A percentile compares a stretch with the other conserved stretches of the same genome.
Evolutionary conservation across 2,888 invertebrate species (phyloP).

Genomic region (Drosophila rellima): DNA sequence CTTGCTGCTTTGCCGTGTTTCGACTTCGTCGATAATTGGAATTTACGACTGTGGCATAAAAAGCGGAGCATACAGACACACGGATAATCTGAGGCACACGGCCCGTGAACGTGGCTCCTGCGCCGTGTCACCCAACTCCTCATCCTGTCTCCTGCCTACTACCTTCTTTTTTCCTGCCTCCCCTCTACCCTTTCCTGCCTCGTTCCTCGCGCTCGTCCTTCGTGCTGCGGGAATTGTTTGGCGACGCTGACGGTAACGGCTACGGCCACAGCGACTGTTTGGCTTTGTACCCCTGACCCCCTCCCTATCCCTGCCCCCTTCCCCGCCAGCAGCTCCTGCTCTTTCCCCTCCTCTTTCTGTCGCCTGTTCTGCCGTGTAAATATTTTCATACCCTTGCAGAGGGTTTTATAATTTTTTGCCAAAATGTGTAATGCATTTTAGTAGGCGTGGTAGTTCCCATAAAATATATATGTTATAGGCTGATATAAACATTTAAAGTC

Average conservation of each 20-base stretch:
- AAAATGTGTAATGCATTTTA: background rate
- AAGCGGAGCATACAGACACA: conserved; percentile 60
- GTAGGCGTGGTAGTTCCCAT: no score
- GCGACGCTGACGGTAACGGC: conserved; percentile 46
- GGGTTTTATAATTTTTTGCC: background rate
- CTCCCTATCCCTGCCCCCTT: background rate
- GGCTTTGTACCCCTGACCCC: conserved; percentile 19
- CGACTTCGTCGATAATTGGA: conserved; percentile 80
- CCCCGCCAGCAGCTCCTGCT: no score
- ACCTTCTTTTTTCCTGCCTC: background rate
- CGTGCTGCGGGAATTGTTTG: conserved; percentile 51
- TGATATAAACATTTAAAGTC: no score
- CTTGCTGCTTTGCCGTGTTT: conserved; percentile 56
- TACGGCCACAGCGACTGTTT: conserved; percentile 34
- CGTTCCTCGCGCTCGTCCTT: conserved; percentile 1
- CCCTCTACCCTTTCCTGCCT: background rate
- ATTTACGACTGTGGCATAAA: conserved; percentile 81
- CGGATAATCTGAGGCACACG: conserved; percentile 59
- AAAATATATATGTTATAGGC: no score
- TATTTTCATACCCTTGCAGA: conserved; percentile 35
- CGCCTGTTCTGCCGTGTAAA: conserved; percentile 67
- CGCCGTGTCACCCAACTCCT: conserved; percentile 30
- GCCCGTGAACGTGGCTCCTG: conserved; percentile 44
- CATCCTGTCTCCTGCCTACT: background rate
- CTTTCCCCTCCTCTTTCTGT: conserved; percentile 1